A percentile compares a stretch with the other conserved stretches of the same genome.
Conservation (phyloP, 2,797 vertebrate genomes). For the Cebuella pygmaea region DNA sequence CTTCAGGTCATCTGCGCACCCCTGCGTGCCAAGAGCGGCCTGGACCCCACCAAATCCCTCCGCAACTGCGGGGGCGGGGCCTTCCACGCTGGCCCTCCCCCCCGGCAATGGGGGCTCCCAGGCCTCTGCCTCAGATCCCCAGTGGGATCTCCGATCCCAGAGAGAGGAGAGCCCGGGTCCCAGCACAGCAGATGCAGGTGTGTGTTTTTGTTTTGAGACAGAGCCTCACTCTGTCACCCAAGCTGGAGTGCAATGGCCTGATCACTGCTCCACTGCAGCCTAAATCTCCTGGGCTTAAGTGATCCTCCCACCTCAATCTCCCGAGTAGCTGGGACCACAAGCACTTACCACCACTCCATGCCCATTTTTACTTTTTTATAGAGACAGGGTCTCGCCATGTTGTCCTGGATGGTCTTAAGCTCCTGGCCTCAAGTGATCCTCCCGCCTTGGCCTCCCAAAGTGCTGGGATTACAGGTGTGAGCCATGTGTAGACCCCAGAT, state of each 20-base stretch:
- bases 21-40: not conserved
- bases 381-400: no score
- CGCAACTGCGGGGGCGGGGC: conserved; percentile 32
- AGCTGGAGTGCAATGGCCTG: no score
- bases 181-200: not conserved
- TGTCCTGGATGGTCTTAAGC: no score
- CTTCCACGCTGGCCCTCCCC: not conserved
- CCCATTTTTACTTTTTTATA: not conserved
- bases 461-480: no score
- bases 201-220: not conserved
- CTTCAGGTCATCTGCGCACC: not conserved
- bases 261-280: no score
- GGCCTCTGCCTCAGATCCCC: not conserved
- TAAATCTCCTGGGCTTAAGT: no score
- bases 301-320: no score
- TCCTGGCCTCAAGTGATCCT: no score
- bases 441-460: no score
- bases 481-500: not conserved
- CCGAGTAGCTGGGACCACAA: not conserved
- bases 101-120: not conserved
- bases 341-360: no score
- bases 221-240: not conserved
- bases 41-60: conserved; percentile 34
- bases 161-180: not conserved
- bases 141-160: not conserved